phyloP scores from a whole-genome alignment of 2,888 invertebrate genomes.

The Strigamia transsilvanica region DNA sequence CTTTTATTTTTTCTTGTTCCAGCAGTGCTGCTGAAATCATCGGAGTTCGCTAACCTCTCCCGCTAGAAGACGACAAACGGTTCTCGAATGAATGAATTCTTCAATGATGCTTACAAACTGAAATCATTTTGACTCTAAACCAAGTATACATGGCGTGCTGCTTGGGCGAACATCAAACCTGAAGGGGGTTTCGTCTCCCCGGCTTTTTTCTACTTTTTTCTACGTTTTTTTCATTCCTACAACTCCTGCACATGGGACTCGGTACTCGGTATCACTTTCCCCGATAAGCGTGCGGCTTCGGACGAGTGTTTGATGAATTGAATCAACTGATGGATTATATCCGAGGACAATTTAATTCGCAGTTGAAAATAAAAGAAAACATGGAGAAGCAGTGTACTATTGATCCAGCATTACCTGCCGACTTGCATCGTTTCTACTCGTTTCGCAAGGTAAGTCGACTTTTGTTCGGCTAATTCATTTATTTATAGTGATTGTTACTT shows the following conservation, averaged over 20 bases:
- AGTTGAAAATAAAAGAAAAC: conserved; percentile 11
- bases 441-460: neutral
- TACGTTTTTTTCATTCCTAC: neutral
- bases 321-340: conserved; percentile 2
- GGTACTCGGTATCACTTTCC: neutral
- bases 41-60: conserved; percentile 34
- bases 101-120: conserved; percentile 28
- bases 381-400: conserved; percentile 11
- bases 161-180: conserved; percentile 37
- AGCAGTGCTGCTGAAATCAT: neutral
- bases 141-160: conserved; percentile 8
- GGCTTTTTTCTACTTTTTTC: neutral
- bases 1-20: neutral
- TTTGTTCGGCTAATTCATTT: neutral
- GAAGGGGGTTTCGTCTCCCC: conserved; percentile 7
- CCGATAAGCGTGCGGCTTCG: too few species aligned
- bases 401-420: conserved; percentile 27
- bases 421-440: conserved; percentile 23
- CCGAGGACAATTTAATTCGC: neutral
- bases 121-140: neutral
- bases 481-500: neutral
- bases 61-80: neutral
- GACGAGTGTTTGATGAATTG: too few species aligned
- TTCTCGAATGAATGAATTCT: neutral
- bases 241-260: neutral